Evolutionary conservation across 30 jellyfish, hydroid and myxozoan species (phyloP), one percentile per base, ranked within the genome.

Genomic region (Nemopilema nomurai): DNA sequence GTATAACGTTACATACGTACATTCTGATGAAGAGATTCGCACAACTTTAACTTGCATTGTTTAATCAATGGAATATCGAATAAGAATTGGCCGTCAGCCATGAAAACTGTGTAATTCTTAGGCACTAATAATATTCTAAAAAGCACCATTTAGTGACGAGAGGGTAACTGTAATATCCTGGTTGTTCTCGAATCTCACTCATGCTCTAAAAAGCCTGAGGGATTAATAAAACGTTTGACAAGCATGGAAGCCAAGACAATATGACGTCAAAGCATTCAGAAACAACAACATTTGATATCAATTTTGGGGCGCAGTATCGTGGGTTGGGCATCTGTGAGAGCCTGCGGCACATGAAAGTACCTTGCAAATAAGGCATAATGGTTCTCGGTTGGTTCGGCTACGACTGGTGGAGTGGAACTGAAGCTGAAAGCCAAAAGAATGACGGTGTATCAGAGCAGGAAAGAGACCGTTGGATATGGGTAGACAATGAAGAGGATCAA

Each of bases 381-480:
- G 84, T 74, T 30, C 65, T 76, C 52, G 70, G 87, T 62, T 84
- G 93, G 93, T 67, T 74, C 8, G 93, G 87, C 13, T 84, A 84
- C 83, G 87, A 84, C 78, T 84, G 74, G 87, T 84, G 93, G 87
- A 26, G 73, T 16, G 73, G 78, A 49, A 19, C 62, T 29, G 29
- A 6, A 17, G 57, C 22, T 31, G 52, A 74, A 28, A 51, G 0
- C 76, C 28, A 83, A 28, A 52, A 53, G 50, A 27, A 22, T 13
- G 70, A 29, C 57, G 81, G 29, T 16, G 20, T 1, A 63, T 7
- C 29, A 63, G 29, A n/a, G 73, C 16, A 75, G 8, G 51, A 26
- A 41, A 27, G 24, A 16, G 89, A 79, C 31, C 62, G 24, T 1
- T 84, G 93, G 93, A 65, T 84, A 64, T 84, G 93, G 93, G 87